phyloP scores from a whole-genome alignment of 2,888 invertebrate genomes.

The Parthenolecanium corni region DNA sequence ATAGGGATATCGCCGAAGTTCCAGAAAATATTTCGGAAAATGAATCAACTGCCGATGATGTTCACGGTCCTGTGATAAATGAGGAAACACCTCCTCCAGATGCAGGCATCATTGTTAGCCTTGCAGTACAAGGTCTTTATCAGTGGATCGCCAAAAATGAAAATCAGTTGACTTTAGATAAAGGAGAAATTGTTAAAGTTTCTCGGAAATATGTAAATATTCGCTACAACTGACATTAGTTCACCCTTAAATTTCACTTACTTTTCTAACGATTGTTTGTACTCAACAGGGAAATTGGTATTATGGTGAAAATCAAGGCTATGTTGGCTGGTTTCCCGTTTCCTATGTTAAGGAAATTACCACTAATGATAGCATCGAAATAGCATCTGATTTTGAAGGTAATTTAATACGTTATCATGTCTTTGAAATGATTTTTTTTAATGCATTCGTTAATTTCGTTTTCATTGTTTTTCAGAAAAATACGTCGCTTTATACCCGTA shows the following conservation, averaged over 20 bases:
- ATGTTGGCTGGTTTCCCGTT: slow-evolving; percentile 50
- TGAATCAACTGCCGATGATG: slow-evolving; percentile 38
- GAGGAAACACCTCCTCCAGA: slow-evolving; percentile 37
- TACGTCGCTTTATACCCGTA: slow-evolving; percentile 86
- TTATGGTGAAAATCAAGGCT: slow-evolving; percentile 46
- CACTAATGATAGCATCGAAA: slow-evolving; percentile 32
- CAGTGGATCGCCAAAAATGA: slow-evolving; percentile 49
- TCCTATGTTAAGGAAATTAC: slow-evolving; percentile 43
- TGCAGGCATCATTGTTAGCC: slow-evolving; percentile 39
- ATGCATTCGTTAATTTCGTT: not conserved
- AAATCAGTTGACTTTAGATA: slow-evolving; percentile 49
- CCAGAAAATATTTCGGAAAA: slow-evolving; percentile 48
- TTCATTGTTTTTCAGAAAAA: slow-evolving; percentile 48
- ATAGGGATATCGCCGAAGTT: slow-evolving; percentile 63
- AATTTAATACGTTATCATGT: not conserved
- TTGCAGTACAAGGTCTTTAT: slow-evolving; percentile 45
- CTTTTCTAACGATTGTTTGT: not conserved
- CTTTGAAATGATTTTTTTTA: not conserved
- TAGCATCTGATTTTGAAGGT: not conserved
- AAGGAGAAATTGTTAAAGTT: slow-evolving; percentile 49
- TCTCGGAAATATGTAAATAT: slow-evolving; percentile 44
- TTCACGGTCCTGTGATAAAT: slow-evolving; percentile 33
- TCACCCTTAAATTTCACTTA: not conserved
- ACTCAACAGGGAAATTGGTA: slow-evolving; percentile 48
- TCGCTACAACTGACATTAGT: not conserved